Evolutionary conservation across 2,888 invertebrate species (phyloP).

Genomic region (Eledone cirrhosa): DNA sequence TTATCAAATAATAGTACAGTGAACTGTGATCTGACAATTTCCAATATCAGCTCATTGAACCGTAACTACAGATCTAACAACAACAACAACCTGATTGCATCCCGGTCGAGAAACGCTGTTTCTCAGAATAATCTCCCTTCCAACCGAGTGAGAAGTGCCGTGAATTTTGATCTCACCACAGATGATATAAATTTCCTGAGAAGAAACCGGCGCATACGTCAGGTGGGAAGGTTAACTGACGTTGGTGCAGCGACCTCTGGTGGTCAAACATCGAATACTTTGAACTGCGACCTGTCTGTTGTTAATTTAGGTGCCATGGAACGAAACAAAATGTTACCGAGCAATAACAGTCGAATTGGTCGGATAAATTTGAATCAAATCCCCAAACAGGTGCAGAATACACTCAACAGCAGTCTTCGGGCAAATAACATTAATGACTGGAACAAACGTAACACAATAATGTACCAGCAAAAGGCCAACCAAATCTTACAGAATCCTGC

Average conservation of each 20-base stretch:
- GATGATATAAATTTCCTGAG: slow-evolving; percentile 9
- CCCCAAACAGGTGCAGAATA: not conserved
- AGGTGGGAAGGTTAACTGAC: not conserved
- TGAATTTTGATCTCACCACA: slow-evolving; percentile 21
- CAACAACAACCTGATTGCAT: not conserved
- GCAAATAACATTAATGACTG: slow-evolving; percentile 20
- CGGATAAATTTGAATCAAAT: slow-evolving; percentile 7
- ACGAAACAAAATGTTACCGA: not conserved
- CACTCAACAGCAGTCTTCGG: not conserved
- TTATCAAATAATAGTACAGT: not conserved
- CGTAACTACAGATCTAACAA: not conserved
- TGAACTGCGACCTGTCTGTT: slow-evolving; percentile 19
- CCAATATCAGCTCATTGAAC: slow-evolving; percentile 17
- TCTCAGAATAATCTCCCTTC: not conserved
- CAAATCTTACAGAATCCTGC: not conserved
- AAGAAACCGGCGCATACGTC: not conserved
- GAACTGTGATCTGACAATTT: slow-evolving; percentile 21
- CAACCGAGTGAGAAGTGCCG: not conserved
- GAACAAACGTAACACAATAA: slow-evolving; percentile 19
- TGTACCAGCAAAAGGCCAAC: not conserved
- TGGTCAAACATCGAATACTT: not conserved
- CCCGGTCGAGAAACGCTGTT: not conserved
- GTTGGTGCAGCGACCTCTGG: not conserved
- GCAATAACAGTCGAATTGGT: not conserved
- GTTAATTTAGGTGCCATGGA: not conserved